Percentiles rank a stretch among this genome's conserved stretches.
These are phyloP conservation scores for Apodemus agrarius DNA, from an alignment of 2,797 vertebrate genomes.

Conservation along the genomic window DNA sequence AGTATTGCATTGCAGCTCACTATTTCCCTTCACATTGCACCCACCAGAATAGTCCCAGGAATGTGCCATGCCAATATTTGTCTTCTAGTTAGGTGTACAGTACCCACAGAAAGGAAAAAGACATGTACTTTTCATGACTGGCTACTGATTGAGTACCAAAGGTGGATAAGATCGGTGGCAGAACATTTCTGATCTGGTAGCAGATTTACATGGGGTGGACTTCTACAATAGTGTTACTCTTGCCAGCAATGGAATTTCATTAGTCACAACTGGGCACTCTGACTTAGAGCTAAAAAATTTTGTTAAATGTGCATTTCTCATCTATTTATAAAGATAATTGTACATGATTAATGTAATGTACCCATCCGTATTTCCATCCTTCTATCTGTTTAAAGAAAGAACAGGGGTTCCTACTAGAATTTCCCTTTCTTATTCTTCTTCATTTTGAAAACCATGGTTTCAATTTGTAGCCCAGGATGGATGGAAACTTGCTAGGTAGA, in stretches of 20 bases:
- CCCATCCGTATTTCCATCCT: background rate
- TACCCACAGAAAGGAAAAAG: background rate
- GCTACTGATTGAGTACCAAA: background rate
- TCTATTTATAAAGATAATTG: slow-evolving; percentile 8
- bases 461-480: background rate
- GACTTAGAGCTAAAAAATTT: slow-evolving; percentile 52
- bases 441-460: background rate
- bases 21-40: background rate
- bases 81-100: slow-evolving; percentile 12
- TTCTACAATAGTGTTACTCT: slow-evolving; percentile 57
- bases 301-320: slow-evolving; percentile 33
- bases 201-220: background rate
- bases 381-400: background rate
- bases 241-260: slow-evolving; percentile 37
- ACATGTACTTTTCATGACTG: background rate
- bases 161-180: background rate
- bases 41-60: background rate
- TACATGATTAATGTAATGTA: background rate
- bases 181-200: background rate
- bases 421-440: background rate
- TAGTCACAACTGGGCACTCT: slow-evolving; percentile 10
- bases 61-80: background rate
- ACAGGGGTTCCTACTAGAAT: background rate
- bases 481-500: background rate
- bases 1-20: background rate